These are phyloP conservation scores for Acromyrmex echinatior DNA, from an alignment of 1,140 invertebrate genomes.

Conservation along the genomic window DNA sequence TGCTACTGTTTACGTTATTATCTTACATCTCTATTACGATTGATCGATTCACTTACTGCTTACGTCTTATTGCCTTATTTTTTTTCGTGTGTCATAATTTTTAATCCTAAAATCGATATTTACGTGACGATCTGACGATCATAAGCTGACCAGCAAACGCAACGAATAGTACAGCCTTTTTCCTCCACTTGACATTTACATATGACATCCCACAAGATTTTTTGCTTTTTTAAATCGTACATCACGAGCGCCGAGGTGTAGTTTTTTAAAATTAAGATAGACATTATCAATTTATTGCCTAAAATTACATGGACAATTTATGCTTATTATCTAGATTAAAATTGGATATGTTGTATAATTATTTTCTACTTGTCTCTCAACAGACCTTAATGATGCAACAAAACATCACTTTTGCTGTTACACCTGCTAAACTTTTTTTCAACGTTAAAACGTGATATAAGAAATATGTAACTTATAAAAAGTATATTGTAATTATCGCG, in stretches of 20 bases:
- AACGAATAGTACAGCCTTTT: constrained; percentile 38
- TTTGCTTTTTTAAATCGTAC: neutral
- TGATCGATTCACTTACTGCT: too few species aligned
- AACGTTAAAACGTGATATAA: neutral
- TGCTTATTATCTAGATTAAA: neutral
- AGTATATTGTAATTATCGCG: neutral
- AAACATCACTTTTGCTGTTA: neutral
- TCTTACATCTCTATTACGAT: too few species aligned
- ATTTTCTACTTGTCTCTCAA: neutral
- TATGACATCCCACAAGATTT: neutral
- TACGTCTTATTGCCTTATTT: too few species aligned
- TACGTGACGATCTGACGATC: constrained; percentile 74
- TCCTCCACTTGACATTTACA: neutral
- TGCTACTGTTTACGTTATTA: too few species aligned
- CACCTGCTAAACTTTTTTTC: neutral
- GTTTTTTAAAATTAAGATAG: neutral
- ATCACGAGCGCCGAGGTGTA: neutral
- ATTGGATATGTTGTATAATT: neutral
- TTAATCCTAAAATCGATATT: constrained; percentile 27
- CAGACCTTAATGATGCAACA: neutral
- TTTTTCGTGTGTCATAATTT: too few species aligned
- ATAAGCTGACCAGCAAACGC: constrained; percentile 70
- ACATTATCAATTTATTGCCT: constrained; percentile 40
- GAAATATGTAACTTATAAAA: neutral
- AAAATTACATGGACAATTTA: neutral